Evolutionary conservation across 2,888 invertebrate species (phyloP), one percentile per base, ranked within the genome.

Genomic region (Scaptomyza tumidula): DNA sequence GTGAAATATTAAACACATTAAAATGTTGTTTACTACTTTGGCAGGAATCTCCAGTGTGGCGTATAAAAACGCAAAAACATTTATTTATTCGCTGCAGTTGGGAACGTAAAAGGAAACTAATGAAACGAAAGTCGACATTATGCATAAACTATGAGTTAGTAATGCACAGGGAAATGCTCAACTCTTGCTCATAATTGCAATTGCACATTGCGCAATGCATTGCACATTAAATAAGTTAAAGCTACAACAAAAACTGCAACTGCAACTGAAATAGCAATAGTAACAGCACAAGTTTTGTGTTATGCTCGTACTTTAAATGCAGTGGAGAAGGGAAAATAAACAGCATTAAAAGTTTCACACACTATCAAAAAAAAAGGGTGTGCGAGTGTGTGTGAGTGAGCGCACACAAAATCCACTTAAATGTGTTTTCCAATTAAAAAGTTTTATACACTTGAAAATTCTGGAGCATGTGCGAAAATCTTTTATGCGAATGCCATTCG

Each of bases 391-490:
- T 50, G 63, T 54, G 50, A 45, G 65, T 60, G 57, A 50, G 44
- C 33, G 53, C 64, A 65, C 71, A 65, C 54, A 65, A 85, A 87
- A 85, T 85, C 88, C 86, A 89, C 89, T 85, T 85, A 88, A 85
- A 87, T 89, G 86, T 89, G 85, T 88, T 85, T 85, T 85, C 85
- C 87, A 85, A 89, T 89, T 85, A 89, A 86, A 86, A 87, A 79
- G 74, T 85, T 85, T 85, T 82, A 76, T 77, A 82, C 89, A 87
- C 86, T 89, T 85, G 87, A 84, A 84, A 81, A 84, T 84, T 81
- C 67, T 86, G 57, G 61, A 84, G 89, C 87, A 88, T 84, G 87
- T 88, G 89, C 81, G 89, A 84, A 85, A 87, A 88, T 87, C 89
- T 78, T 87, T 88, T 87, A 85, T 89, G 76, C 87, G 88, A 82